phyloP scores from a whole-genome alignment of 2,113 vertebrate species.

The Acanthisitta chloris region DNA sequence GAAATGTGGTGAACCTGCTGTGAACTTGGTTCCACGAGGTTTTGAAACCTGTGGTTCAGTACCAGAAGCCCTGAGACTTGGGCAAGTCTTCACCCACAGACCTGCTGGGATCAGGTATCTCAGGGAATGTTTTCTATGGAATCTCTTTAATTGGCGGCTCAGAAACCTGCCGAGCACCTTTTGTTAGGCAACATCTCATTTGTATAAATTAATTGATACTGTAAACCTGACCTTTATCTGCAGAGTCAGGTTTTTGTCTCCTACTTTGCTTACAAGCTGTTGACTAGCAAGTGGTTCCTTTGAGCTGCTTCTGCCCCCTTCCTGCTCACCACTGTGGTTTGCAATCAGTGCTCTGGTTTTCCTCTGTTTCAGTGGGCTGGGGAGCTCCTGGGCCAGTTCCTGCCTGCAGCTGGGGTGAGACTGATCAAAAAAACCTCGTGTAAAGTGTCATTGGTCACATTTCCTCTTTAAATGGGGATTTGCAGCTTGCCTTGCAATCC shows the following conservation, averaged over 20 bases:
- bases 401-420: neutral
- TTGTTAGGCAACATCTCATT: neutral
- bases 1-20: neutral
- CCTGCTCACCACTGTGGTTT: neutral
- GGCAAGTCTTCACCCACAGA: neutral
- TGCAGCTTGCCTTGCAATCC: neutral
- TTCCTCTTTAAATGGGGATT: neutral
- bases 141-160: rapidly evolving
- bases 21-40: neutral
- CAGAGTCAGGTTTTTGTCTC: neutral
- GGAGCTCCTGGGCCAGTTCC: neutral
- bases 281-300: neutral
- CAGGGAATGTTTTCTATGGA: neutral
- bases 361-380: neutral
- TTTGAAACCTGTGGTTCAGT: neutral
- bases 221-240: neutral
- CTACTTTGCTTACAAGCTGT: neutral
- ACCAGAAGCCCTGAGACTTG: neutral
- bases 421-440: neutral
- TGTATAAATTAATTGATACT: neutral
- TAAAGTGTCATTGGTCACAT: neutral
- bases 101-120: neutral
- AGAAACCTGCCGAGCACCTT: rapidly evolving
- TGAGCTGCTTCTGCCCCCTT: neutral
- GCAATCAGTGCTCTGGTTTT: neutral